Base-by-base conservation (phyloP, 2,888 invertebrate species). In the Ophioninae sp. region DNA sequence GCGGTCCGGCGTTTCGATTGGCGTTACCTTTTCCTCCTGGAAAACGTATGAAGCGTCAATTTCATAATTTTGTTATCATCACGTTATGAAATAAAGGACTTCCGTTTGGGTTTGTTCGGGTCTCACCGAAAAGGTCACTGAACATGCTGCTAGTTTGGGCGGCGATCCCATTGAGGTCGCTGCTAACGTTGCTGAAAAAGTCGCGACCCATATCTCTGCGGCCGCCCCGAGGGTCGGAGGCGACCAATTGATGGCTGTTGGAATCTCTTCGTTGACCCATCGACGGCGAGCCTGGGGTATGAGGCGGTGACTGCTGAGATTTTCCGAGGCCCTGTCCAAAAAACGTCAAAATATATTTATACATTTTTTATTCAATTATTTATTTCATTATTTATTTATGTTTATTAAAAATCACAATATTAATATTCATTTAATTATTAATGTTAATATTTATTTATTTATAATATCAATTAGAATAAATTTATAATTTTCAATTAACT, bases 131-230 rank as follows among this genome's bases (percentile, higher is more conserved):
- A 88, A 99, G 95, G 92, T 98, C 99, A 78, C 98, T 98, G 91
- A 99, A 97, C 95, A 99, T 98, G 92, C 96, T 98, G 20, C 97
- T 96, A 0, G 98, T 98, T 86, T 98, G 98, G 0, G 98, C 97
- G 23, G 99, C 98, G 71, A 98, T 95, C 8, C 98, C 98, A 91
- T 98, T 98, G 77, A 99, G 94, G 92, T 99, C 99, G 44, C 96
- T 97, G 90, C 98, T 97, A 91, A 99, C 97, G 90, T 97, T 96
- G 83, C 98, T 96, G 93, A 99, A 96, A 94, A 98, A 97, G 93
- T 97, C 96, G 75, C 97, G 94, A 72, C 96, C 95, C 20, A 96
- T 96, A 2, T 88, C 88, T n/a, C 87, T 76, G 13, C 90, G 89
- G 23, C 93, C 93, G 56, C 93, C 90, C 65, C 95, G 91, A 56